Evolutionary conservation across 92 coral and sea anemone genomes (phyloP).

Genomic region (Siderastrea radians): DNA sequence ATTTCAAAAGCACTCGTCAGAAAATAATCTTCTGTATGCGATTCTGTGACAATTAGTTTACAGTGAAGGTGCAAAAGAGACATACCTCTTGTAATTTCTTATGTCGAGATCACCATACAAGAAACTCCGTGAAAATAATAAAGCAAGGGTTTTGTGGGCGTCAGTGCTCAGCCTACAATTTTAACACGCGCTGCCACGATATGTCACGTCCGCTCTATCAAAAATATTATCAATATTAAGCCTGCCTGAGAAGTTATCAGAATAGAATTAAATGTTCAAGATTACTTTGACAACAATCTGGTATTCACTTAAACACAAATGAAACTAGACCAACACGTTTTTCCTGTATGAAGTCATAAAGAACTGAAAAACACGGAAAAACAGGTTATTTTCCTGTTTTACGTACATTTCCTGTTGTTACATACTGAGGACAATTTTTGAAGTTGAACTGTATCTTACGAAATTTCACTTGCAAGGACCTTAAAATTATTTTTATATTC

Average conservation of each 20-base stretch:
- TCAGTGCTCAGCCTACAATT: background rate
- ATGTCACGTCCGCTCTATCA: background rate
- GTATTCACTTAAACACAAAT: background rate
- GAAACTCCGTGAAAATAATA: background rate
- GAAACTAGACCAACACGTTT: background rate
- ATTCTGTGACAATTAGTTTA: too few species aligned
- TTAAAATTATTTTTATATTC: too few species aligned
- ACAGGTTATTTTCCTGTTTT: too few species aligned
- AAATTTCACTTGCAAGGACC: background rate
- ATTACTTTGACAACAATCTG: too few species aligned
- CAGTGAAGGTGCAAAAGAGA: background rate
- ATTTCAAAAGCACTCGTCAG: too few species aligned
- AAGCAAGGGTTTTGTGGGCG: background rate
- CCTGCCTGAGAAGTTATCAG: too few species aligned
- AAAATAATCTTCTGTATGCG: too few species aligned
- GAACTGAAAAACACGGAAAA: too few species aligned
- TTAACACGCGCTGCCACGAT: background rate
- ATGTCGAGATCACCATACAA: background rate
- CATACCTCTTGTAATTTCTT: background rate
- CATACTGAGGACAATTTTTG: background rate
- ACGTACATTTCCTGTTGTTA: too few species aligned
- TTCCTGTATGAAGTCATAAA: background rate
- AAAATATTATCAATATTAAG: too few species aligned
- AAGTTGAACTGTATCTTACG: background rate
- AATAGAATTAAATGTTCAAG: too few species aligned